phyloP scores from a whole-genome alignment of 2,888 invertebrate species.

The Myathropa florea region DNA sequence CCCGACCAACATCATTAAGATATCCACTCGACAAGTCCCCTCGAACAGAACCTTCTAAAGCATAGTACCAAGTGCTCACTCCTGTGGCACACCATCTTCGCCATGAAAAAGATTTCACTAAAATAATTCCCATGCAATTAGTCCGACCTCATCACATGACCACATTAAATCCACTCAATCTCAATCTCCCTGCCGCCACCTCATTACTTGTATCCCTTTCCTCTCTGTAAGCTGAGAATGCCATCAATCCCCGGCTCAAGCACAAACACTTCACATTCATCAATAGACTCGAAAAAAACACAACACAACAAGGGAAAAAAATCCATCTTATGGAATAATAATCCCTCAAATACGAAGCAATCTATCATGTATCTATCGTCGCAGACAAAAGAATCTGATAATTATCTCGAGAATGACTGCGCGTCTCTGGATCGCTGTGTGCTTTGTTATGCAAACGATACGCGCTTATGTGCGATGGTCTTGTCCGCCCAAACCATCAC shows the following conservation, averaged over 20 bases:
- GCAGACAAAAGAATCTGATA: slow-evolving; percentile 62
- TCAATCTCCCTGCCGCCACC: background rate
- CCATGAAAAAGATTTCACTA: background rate
- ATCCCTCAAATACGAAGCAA: slow-evolving; percentile 50
- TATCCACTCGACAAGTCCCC: background rate
- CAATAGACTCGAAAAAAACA: slow-evolving; percentile 35
- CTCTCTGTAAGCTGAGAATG: background rate
- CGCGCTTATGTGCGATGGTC: background rate
- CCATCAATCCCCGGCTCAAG: background rate
- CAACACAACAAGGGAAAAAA: background rate
- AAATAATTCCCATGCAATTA: background rate
- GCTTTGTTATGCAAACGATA: background rate
- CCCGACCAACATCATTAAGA: background rate
- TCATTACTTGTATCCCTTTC: too few relatives aligned
- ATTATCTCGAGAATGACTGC: slow-evolving; percentile 59
- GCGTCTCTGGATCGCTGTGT: slow-evolving; percentile 4
- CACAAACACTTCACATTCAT: slow-evolving; percentile 41
- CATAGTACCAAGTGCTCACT: background rate
- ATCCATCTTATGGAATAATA: background rate
- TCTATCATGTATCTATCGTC: slow-evolving; percentile 58
- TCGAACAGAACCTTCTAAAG: background rate
- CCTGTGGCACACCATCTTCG: background rate
- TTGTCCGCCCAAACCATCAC: slow-evolving; percentile 3
- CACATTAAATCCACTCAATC: background rate
- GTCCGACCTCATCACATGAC: background rate